Evolutionary conservation across 35 echinoderm and acorn worm genomes (phyloP), one percentile per base, ranked within the genome.

Genomic region (Hemicentrotus pulcherrimus): DNA sequence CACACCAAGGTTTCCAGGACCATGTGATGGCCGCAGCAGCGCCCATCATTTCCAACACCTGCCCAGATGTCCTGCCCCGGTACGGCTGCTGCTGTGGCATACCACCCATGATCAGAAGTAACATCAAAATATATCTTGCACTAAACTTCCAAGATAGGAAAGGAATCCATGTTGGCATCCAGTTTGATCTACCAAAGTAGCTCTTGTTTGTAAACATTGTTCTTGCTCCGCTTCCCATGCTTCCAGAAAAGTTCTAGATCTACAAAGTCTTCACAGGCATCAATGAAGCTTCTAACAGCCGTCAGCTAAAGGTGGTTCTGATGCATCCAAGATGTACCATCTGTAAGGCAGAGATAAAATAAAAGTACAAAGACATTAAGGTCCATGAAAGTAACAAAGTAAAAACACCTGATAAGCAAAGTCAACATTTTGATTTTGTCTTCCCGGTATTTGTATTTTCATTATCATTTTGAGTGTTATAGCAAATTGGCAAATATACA

Each of bases 1-100:
- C 4, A 58, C 91, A 93, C 46, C 45, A 93, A 31, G 91, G 91
- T 48, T 93, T 93, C 91, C 91, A 93, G 9, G 45, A 46, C 91
- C 91, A 93, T 6, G 91, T 58, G 11, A 93, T 58, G n/a, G 91
- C 91, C n/a, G 91, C 91, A 1, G 91, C 48, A 11, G 46, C 91
- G 28, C 91, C 91, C 48, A 93, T 47, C 91, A 93, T 93, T 47
- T 93, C 91, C 15, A 93, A 28, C 24, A 93, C 91, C 91, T 93
- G 91, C 11, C 91, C 91, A 31, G 91, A 93, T 12, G 91, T 46
- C 48, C 48, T 47, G 16, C 91, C 91, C 31, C 22, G 91, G 46
- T 90, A 30, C 48, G 12, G 91, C 46, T 24, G 91, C 46, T 24
- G 46, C 46, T 31, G 48, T 13, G 48, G 48, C 45, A 47, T 31